Evolutionary conservation across 2,797 vertebrate species (phyloP).

Genomic region (Sebastes itinus): DNA sequence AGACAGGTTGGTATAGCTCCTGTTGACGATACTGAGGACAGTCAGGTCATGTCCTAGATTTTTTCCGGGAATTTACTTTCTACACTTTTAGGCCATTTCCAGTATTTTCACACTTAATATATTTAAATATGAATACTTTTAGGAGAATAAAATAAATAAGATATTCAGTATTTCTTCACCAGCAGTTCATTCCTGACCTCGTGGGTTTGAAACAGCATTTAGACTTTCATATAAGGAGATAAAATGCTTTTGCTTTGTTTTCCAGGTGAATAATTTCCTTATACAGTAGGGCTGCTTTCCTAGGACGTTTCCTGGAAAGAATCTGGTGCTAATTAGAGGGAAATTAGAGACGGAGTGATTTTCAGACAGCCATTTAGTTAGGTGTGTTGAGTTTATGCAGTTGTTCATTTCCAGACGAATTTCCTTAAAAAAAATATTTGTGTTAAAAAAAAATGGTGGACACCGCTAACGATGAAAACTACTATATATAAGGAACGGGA

Average conservation of each 20-base stretch:
- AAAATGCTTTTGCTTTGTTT: neutral
- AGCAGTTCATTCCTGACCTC: neutral
- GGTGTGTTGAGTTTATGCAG: neutral
- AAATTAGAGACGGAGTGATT: neutral
- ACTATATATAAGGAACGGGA: neutral
- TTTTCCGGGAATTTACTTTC: neutral
- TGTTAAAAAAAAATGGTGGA: neutral
- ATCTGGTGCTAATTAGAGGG: neutral
- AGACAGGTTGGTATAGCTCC: rapidly evolving
- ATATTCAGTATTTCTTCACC: neutral
- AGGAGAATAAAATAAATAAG: neutral
- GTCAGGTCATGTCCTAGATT: too few species aligned
- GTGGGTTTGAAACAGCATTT: neutral
- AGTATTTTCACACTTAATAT: neutral
- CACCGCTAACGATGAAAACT: neutral
- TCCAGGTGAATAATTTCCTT: neutral
- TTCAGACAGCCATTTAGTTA: neutral
- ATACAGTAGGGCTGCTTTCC: neutral
- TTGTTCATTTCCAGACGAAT: neutral
- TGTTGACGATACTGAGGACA: too few species aligned
- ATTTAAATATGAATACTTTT: neutral
- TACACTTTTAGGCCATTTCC: neutral
- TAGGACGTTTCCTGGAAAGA: neutral
- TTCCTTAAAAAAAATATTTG: neutral
- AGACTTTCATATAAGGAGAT: neutral